Evolutionary conservation across 2,113 vertebrate genomes (phyloP).

Genomic region (Protomyctophum bolini): DNA sequence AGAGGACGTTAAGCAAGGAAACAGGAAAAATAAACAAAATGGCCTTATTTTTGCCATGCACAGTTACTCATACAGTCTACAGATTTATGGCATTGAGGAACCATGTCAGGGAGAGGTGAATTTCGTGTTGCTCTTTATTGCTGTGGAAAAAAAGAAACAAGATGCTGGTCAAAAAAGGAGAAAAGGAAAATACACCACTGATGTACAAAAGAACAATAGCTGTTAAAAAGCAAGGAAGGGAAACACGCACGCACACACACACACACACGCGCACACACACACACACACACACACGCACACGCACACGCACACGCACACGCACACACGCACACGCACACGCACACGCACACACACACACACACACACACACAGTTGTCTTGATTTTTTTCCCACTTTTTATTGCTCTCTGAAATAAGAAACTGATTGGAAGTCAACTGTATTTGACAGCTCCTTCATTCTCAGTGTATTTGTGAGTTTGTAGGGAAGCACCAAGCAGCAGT

Average conservation of each 20-base stretch:
- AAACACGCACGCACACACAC: conserved; percentile 2
- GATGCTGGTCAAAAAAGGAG: conserved; percentile 16
- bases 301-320: no score
- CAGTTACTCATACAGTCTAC: conserved; percentile 60
- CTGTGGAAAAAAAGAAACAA: conserved; percentile 44
- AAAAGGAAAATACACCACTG: conserved; percentile 39
- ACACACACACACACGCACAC: no score
- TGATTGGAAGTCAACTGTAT: conserved; percentile 44
- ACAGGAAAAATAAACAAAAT: conserved; percentile 67
- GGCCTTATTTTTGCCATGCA: conserved; percentile 30
- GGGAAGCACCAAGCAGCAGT: conserved; percentile 26
- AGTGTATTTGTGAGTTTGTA: conserved; percentile 43
- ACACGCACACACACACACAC: no score
- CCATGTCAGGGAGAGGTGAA: conserved; percentile 51
- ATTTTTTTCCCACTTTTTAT: conserved; percentile 45
- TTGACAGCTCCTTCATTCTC: conserved; percentile 47
- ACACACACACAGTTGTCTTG: not conserved
- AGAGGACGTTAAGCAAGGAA: conserved; percentile 58
- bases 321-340: no score
- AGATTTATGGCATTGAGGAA: conserved; percentile 65
- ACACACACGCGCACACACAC: no score
- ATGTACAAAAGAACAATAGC: conserved; percentile 62
- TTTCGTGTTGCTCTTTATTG: conserved; percentile 64
- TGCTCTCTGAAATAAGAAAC: conserved; percentile 33
- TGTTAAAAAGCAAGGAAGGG: conserved; percentile 34